Conservation (phyloP, 2,888 invertebrate genomes). For the Sarcophaga carnaria region DNA sequence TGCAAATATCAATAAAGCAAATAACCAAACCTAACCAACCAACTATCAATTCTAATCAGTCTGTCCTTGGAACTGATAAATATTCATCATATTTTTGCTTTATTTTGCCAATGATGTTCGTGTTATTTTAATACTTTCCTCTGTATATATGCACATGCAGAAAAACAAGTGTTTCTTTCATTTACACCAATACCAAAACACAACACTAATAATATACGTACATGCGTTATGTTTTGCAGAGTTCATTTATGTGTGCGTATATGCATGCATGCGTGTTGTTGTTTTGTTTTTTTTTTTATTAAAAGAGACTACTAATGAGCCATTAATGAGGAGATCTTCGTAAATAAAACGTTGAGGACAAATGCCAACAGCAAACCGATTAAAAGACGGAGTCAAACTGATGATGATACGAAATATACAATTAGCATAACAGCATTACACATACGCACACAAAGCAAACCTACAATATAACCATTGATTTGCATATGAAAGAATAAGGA, state of each 20-base stretch:
- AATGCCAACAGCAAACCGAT: background rate
- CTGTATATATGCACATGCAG: background rate
- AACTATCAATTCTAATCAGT: slow-evolving; percentile 65
- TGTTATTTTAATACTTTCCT: background rate
- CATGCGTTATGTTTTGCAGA: slow-evolving; percentile 45
- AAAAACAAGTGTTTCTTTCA: slow-evolving; percentile 56
- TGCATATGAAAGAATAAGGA: slow-evolving; percentile 5
- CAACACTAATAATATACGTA: background rate
- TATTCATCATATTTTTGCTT: slow-evolving; percentile 54
- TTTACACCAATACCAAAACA: background rate
- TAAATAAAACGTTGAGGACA: background rate
- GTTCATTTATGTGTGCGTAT: slow-evolving; percentile 21
- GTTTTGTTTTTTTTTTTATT: slow-evolving; percentile 39
- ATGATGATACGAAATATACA: background rate
- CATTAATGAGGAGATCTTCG: slow-evolving; percentile 40
- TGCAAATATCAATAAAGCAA: slow-evolving; percentile 20
- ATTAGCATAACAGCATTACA: background rate
- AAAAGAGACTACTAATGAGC: slow-evolving; percentile 68
- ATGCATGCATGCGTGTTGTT: background rate
- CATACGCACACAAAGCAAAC: background rate
- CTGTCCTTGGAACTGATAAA: slow-evolving; percentile 70
- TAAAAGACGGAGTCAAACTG: background rate
- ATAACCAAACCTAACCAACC: background rate
- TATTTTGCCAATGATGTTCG: background rate
- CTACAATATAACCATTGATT: background rate